Percentiles rank a stretch among this genome's conserved stretches.
Conservation (phyloP, 2,113 vertebrate genomes). For the Semnornis frantzii region DNA sequence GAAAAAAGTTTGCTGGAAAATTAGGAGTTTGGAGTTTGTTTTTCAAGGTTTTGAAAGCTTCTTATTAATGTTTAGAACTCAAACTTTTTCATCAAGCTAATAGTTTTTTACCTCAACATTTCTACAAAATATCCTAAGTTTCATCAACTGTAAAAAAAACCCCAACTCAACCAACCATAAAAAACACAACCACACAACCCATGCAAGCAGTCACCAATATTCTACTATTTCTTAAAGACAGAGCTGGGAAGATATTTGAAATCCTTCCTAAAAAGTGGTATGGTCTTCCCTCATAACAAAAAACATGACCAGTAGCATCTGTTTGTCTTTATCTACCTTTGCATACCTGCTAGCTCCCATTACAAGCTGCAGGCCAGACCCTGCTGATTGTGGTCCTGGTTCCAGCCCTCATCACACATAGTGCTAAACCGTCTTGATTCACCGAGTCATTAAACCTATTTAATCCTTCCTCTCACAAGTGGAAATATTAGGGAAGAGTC, state of each 20-base stretch:
- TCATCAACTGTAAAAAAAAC: neutral
- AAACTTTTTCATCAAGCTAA: neutral
- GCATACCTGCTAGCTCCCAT: neutral
- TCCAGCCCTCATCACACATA: neutral
- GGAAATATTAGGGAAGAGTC: neutral
- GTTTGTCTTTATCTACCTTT: neutral
- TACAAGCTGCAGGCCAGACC: neutral
- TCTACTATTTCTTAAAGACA: neutral
- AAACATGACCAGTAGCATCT: rapidly evolving
- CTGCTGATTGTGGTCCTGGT: rapidly evolving
- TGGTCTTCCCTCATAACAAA: neutral
- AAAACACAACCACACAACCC: neutral
- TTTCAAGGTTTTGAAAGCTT: neutral
- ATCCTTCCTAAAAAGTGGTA: neutral
- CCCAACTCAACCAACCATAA: neutral
- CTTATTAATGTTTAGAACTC: neutral
- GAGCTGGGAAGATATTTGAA: neutral
- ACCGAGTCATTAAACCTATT: neutral
- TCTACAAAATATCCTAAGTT: neutral
- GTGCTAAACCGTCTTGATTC: neutral
- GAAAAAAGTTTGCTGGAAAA: neutral
- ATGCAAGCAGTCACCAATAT: neutral
- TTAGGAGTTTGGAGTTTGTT: neutral
- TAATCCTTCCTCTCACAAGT: neutral
- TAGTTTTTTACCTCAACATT: neutral